These are phyloP conservation scores for Luperina testacea DNA, from an alignment of 2,888 invertebrate genomes.

Conservation along the genomic window DNA sequence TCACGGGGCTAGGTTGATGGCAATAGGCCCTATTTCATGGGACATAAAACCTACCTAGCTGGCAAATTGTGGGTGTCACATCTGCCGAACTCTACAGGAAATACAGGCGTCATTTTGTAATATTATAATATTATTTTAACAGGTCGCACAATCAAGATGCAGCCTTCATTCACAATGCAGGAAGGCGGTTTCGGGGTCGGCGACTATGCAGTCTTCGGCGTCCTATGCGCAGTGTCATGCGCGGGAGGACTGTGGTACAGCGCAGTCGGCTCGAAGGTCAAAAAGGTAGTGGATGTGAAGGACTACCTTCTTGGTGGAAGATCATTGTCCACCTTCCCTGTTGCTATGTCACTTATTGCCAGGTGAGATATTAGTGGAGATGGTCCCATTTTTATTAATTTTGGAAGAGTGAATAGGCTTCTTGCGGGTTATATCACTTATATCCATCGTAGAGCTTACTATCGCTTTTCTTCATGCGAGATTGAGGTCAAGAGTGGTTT, in stretches of 20 bases:
- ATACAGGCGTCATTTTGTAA: not conserved
- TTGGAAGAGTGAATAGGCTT: not conserved
- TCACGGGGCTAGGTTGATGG: not conserved
- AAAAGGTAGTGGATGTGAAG: constrained; percentile 90
- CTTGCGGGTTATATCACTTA: not conserved
- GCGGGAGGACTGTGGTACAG: constrained; percentile 94
- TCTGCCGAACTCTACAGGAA: too few species aligned
- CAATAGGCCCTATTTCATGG: not conserved
- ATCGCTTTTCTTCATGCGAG: not conserved
- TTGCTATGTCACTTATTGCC: constrained; percentile 96
- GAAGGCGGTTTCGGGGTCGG: constrained; percentile 83
- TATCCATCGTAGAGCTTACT: not conserved
- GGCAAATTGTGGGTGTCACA: not conserved
- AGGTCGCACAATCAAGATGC: constrained; percentile 71
- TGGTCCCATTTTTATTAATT: not conserved
- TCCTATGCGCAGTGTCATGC: constrained; percentile 93
- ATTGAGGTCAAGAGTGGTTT: not conserved
- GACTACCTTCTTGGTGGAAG: constrained; percentile 95
- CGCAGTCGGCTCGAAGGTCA: constrained; percentile 88
- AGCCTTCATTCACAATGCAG: constrained; percentile 77
- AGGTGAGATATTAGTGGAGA: constrained; percentile 88
- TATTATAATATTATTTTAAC: constrained; percentile 44
- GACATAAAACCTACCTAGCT: not conserved
- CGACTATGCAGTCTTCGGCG: constrained; percentile 92
- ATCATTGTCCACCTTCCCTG: constrained; percentile 94